Base-by-base conservation (phyloP, 1,140 invertebrate genomes). In the Plutomurus gul region DNA sequence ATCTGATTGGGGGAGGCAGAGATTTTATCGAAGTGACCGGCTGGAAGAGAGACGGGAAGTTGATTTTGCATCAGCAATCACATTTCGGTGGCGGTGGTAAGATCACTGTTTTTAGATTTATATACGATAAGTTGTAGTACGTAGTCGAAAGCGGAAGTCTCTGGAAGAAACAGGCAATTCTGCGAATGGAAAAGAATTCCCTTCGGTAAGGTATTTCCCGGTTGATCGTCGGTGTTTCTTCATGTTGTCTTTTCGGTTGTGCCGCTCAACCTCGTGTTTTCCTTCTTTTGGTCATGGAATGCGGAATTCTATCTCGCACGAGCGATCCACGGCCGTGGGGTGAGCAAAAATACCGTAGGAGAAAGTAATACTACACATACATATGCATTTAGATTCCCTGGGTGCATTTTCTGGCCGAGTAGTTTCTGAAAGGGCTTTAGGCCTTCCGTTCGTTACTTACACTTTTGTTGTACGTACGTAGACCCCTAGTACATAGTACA, bases 1-100 rank as follows among this genome's bases (percentile, higher is more conserved):
- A 82, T 40, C 49, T 80, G 22, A 82, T 80, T 18, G 78, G 78
- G 13, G 81, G 81, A 4, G 77, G 81, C n/a, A 56, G 78, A 39
- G 77, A 82, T 40, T 80, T 80, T 60, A 76, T 82, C 51, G 60
- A 78, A 75, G 72, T 82, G 1, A 25, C 49, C 8, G 78, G 81
- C 4, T 82, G 81, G 81, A 72, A 76, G 43, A 37, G 78, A 36
- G 81, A 82, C 33, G 74, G 74, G 18, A 79, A 76, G 51, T 20
- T 40, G 30, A 36, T 65, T 16, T 30, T 49, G 49, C 20, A 74
- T 43, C 73, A 75, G 33, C 75, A 79, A n/a, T 56, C 51, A 22
- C 74, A 70, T 37, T 79, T 56, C 40, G 25, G 47, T 60, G 30
- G 65, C 27, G 18, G 30, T 65, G 76, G 76, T 78, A 51, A 78